Conservation (phyloP, 2,888 invertebrate species). For the Anoplius nigerrimus region DNA sequence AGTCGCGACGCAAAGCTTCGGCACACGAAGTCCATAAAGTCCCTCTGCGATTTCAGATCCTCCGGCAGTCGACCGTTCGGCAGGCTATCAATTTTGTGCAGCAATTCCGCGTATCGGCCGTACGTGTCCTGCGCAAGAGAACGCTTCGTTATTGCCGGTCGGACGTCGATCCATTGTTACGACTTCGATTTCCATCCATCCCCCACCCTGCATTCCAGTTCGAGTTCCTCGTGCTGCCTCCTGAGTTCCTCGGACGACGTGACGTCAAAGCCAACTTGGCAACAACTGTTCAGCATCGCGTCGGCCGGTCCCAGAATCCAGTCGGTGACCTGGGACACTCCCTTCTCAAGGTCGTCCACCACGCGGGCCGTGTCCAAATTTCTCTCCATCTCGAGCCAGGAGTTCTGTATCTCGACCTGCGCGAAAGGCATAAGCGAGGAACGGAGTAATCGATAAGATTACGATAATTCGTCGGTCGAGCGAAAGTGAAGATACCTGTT, state of each 20-base stretch:
- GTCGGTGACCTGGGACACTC: slow-evolving; percentile 83
- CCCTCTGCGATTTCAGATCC: slow-evolving; percentile 83
- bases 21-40: slow-evolving; percentile 90
- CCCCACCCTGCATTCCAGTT: slow-evolving; percentile 82
- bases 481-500: slow-evolving; percentile 72
- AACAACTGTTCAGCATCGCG: slow-evolving; percentile 82
- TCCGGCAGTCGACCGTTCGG: slow-evolving; percentile 74
- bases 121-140: slow-evolving; percentile 80
- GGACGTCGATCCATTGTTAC: neutral
- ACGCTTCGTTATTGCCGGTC: too few species aligned
- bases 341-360: slow-evolving; percentile 79
- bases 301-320: slow-evolving; percentile 89
- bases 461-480: too few species aligned
- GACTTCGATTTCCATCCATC: neutral
- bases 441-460: too few species aligned
- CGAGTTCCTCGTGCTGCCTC: slow-evolving; percentile 84
- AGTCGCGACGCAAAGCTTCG: slow-evolving; percentile 85
- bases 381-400: slow-evolving; percentile 79
- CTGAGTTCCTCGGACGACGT: slow-evolving; percentile 84
- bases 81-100: slow-evolving; percentile 83
- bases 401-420: slow-evolving; percentile 77
- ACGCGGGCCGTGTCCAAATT: slow-evolving; percentile 80
- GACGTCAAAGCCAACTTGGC: slow-evolving; percentile 84
- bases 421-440: neutral
- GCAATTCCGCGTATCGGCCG: slow-evolving; percentile 85